These are phyloP conservation scores for Phasia obesa DNA, from an alignment of 2,888 invertebrate genomes.

Conservation along the genomic window DNA sequence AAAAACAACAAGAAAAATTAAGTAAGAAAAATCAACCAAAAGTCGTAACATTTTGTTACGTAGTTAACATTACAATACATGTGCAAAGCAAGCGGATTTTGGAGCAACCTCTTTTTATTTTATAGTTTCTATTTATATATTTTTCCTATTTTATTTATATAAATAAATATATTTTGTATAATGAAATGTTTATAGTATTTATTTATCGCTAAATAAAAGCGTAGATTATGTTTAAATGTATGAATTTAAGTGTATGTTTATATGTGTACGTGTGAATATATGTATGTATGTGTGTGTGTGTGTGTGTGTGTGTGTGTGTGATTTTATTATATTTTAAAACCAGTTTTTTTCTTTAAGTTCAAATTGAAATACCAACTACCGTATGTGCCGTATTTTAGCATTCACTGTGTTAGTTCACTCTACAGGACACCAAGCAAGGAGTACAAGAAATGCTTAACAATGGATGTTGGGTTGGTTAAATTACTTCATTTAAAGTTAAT, in stretches of 20 bases:
- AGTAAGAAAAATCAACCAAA: conserved; percentile 11
- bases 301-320: too few species aligned
- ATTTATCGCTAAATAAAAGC: conserved; percentile 59
- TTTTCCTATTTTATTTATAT: conserved; percentile 26
- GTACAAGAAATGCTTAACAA: conserved; percentile 9
- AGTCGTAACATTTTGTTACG: conserved; percentile 66
- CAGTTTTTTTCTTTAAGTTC: conserved; percentile 28
- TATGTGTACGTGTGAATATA: too few species aligned
- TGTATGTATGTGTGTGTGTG: neutral
- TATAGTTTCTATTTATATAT: conserved; percentile 39
- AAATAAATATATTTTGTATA: too few species aligned
- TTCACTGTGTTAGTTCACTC: neutral
- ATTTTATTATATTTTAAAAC: conserved; percentile 48
- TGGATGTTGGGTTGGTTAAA: conserved; percentile 24
- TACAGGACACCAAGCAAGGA: conserved; percentile 48
- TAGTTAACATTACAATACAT: conserved; percentile 60
- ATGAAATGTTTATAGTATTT: conserved; percentile 62
- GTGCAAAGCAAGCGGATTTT: conserved; percentile 55
- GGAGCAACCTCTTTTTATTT: conserved; percentile 35
- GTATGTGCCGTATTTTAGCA: conserved; percentile 23
- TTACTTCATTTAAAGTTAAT: conserved; percentile 31
- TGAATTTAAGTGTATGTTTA: too few species aligned
- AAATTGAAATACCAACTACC: conserved; percentile 48
- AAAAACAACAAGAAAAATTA: too few species aligned
- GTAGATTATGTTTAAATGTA: conserved; percentile 17